A percentile compares a stretch with the other conserved stretches of the same genome.
These are phyloP conservation scores for Torymus auratus DNA, from an alignment of 2,888 invertebrate genomes.

Conservation along the genomic window DNA sequence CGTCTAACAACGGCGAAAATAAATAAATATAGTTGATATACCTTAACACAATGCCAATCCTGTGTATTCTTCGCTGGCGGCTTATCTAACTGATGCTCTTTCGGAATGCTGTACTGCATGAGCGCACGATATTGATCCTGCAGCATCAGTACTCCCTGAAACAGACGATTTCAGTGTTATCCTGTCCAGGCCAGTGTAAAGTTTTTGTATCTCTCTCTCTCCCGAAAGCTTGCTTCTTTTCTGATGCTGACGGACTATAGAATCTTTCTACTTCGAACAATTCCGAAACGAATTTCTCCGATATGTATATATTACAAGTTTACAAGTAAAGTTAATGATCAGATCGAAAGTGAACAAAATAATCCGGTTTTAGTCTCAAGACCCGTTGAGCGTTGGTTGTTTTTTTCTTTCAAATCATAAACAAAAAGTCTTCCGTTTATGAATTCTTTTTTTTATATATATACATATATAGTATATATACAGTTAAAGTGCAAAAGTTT, in stretches of 20 bases:
- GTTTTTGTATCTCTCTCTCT: conserved; percentile 66
- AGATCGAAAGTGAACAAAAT: conserved; percentile 30
- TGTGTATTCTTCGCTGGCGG: conserved; percentile 77
- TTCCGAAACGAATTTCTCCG: conserved; percentile 59
- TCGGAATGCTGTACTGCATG: conserved; percentile 87
- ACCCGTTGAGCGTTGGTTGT: conserved; percentile 31
- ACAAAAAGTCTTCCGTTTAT: conserved; percentile 41
- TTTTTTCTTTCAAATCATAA: conserved; percentile 13
- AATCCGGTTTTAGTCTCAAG: conserved; percentile 26
- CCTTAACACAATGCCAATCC: conserved; percentile 85
- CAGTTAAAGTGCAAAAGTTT: conserved; percentile 24
- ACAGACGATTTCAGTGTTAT: conserved; percentile 78
- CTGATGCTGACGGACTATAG: conserved; percentile 68
- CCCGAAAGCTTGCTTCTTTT: conserved; percentile 72
- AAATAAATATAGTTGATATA: conserved; percentile 64
- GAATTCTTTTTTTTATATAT: conserved; percentile 20
- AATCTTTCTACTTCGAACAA: conserved; percentile 69
- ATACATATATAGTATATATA: background rate
- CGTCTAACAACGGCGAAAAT: too few species aligned
- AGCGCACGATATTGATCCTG: conserved; percentile 85
- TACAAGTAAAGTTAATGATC: conserved; percentile 50
- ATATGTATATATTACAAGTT: background rate
- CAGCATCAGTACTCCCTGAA: conserved; percentile 85
- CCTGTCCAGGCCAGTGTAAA: conserved; percentile 72
- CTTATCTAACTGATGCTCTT: conserved; percentile 80